These are phyloP conservation scores for Troides helena DNA, from an alignment of 2,888 invertebrate species.

Conservation along the genomic window DNA sequence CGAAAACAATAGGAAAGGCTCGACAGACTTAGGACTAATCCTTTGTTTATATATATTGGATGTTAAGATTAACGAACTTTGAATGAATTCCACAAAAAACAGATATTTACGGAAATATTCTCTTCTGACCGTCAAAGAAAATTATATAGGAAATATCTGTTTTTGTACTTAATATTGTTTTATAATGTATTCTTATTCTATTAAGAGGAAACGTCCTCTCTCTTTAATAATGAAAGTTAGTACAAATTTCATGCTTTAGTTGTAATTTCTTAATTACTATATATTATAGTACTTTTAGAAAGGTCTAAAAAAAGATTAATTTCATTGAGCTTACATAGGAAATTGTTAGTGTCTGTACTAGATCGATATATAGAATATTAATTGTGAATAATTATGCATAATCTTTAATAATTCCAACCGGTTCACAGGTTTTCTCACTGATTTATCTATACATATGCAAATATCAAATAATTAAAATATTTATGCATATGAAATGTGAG, in stretches of 20 bases:
- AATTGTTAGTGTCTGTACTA: background rate
- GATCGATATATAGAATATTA: background rate
- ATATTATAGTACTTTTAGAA: background rate
- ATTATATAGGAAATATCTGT: background rate
- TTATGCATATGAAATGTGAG: background rate
- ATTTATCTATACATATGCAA: conserved; percentile 19
- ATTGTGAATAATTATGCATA: conserved; percentile 10
- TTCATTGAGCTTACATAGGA: background rate
- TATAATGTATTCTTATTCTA: background rate
- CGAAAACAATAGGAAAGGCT: conserved; percentile 16
- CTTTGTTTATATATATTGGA: conserved; percentile 3
- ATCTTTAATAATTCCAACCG: conserved; percentile 12
- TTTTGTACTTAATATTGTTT: background rate
- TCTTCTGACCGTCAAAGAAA: background rate
- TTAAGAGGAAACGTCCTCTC: too few species aligned
- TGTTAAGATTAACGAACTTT: background rate
- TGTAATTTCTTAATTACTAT: too few species aligned
- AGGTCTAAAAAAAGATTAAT: background rate
- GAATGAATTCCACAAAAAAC: background rate
- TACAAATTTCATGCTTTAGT: too few species aligned
- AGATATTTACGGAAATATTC: background rate
- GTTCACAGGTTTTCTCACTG: conserved; percentile 19
- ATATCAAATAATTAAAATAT: conserved; percentile 1
- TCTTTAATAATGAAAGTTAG: too few species aligned
- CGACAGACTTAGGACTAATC: conserved; percentile 13